These are phyloP conservation scores for Pempheris klunzingeri DNA, from an alignment of 2,797 vertebrate species.

Conservation along the genomic window DNA sequence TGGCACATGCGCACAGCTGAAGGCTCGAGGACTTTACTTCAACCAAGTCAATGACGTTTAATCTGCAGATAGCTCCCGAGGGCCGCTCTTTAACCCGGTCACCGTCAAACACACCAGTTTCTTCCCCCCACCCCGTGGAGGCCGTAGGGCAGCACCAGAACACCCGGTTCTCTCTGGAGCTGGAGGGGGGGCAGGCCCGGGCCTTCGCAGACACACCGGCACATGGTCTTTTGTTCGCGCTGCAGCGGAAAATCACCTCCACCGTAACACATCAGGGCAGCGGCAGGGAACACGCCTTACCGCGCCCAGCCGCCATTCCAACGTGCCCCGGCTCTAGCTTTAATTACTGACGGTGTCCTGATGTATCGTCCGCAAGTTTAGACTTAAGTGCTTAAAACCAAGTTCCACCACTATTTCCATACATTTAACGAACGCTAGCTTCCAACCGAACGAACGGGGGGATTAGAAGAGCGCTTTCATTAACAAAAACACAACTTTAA, in stretches of 20 bases:
- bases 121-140: no score
- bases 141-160: neutral
- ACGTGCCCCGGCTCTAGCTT: no score
- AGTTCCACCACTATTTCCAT: no score
- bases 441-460: no score
- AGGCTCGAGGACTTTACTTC: no score
- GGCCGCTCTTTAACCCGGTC: neutral
- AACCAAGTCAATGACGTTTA: neutral
- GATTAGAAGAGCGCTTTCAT: accelerated
- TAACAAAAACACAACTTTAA: accelerated
- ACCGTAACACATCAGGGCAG: accelerated
- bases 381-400: neutral
- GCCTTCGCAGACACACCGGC: conserved; percentile 35
- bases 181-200: neutral
- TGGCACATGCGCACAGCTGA: no score
- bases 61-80: conserved; percentile 8
- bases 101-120: no score
- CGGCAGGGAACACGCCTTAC: neutral
- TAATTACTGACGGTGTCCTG: no score
- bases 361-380: neutral
- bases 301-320: no score
- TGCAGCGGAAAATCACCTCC: neutral
- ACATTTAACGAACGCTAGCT: accelerated
- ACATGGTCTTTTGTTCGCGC: conserved; percentile 62
- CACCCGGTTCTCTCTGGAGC: no score